A percentile compares a stretch with the other conserved stretches of the same genome.
Evolutionary conservation across 2,888 invertebrate genomes (phyloP).

Genomic region (Meteorus cinctellus): DNA sequence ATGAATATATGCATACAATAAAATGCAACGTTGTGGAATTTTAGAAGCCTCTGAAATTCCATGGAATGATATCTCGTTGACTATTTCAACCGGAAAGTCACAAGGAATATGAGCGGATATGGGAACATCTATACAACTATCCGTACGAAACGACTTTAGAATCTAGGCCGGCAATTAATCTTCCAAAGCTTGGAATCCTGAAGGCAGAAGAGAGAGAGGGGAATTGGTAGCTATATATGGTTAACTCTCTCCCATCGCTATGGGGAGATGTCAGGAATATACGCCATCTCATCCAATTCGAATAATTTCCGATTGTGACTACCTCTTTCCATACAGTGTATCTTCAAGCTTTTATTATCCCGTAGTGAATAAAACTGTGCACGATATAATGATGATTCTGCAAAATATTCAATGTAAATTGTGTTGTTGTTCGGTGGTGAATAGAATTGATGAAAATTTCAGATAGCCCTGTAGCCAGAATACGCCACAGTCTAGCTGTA

Average conservation of each 20-base stretch:
- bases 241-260: slow-evolving; percentile 22
- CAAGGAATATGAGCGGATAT: slow-evolving; percentile 13
- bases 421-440: too few relatives aligned
- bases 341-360: too few relatives aligned
- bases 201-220: slow-evolving; percentile 22
- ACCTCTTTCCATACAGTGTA: background rate
- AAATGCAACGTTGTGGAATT: background rate
- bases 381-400: too few relatives aligned
- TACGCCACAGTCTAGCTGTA: background rate
- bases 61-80: background rate
- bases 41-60: background rate
- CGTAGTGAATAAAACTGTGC: too few relatives aligned
- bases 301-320: slow-evolving; percentile 29
- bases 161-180: slow-evolving; percentile 37
- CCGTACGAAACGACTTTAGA: slow-evolving; percentile 25
- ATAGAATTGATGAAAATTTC: too few relatives aligned
- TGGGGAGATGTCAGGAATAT: slow-evolving; percentile 17
- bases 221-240: slow-evolving; percentile 18
- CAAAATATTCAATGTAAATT: too few relatives aligned
- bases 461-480: too few relatives aligned
- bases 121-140: slow-evolving; percentile 6
- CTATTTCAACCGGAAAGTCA: slow-evolving; percentile 20
- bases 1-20: background rate
- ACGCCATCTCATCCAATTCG: slow-evolving; percentile 17
- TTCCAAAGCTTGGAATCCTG: slow-evolving; percentile 26